Base-by-base conservation (phyloP, 1,140 invertebrate genomes). In the Manduca sexta region DNA sequence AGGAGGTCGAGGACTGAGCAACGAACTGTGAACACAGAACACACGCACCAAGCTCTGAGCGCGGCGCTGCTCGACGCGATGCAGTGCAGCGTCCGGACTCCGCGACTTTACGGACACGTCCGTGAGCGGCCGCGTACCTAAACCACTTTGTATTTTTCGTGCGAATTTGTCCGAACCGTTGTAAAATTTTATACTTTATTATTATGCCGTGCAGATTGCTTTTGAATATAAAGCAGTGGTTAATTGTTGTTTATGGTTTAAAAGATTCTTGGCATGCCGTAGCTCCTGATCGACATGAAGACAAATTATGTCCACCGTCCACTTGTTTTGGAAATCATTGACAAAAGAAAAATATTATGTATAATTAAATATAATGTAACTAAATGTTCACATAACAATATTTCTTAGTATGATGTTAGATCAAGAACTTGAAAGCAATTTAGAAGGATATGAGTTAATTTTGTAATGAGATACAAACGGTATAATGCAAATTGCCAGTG, bases 11-110 rank as follows among this genome's bases (percentile, higher is more conserved):
- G 21, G 21, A 26, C 21, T 26, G 21, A 26, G 8, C 21, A 62
- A 58, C 49, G 54, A 65, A 63, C 58, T 17, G 21, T 26, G 21
- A 26, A 5, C 21, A 26, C 21, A 3, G 21, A 26, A 26, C 21
- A 26, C 21, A 26, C 8, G 21, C 21, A 26, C 21, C 21, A 8
- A 35, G 34, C 34, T n/a, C 6, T 8, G 34, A 35, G 21, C 34
- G 12, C n/a, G 12, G 34, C 14, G 11, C 34, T 6, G n/a, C 12
- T n/a, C 34, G 12, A 14, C 14, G n/a, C n/a, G n/a, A 5, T 35
- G 14, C 5, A 35, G 33, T 12, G 12, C 33, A 35, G 34, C 12
- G 21, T 31, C 30, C n/a, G 12, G n/a, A 5, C 6, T 6, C 40
- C 11, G 40, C 40, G 12, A 42, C 21, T 18, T 12, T n/a, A 26